Conservation (phyloP, 2,113 vertebrate genomes). For the Ascaphus truei region DNA sequence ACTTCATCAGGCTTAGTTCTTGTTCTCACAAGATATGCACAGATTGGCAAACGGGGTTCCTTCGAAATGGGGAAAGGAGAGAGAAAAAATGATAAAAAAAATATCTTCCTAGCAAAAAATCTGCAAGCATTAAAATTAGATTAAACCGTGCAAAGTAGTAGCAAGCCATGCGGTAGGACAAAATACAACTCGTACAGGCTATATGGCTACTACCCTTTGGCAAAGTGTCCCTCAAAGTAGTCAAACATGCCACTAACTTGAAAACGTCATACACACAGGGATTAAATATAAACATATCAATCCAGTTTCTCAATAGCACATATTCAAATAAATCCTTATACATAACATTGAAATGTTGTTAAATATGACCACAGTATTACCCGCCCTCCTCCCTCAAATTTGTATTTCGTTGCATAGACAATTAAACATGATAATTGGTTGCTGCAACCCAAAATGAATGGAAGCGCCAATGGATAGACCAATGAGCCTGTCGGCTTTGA, state of each 20-base stretch:
- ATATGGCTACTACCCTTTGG: slow-evolving; percentile 87
- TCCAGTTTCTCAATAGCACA: slow-evolving; percentile 62
- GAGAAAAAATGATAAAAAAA: slow-evolving; percentile 44
- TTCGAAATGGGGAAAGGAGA: slow-evolving; percentile 60
- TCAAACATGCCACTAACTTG: slow-evolving; percentile 90
- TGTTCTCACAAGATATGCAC: slow-evolving; percentile 66
- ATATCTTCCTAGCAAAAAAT: slow-evolving; percentile 61
- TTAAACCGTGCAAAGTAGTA: slow-evolving; percentile 85
- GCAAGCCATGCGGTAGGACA: slow-evolving; percentile 89
- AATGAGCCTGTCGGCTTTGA: slow-evolving; percentile 40
- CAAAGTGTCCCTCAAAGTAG: slow-evolving; percentile 77
- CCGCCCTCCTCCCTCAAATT: slow-evolving; percentile 65
- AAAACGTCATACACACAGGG: slow-evolving; percentile 77
- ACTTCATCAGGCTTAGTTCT: not conserved
- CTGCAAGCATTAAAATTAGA: slow-evolving; percentile 73
- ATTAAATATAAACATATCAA: slow-evolving; percentile 76
- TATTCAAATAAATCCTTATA: slow-evolving; percentile 74
- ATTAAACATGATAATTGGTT: slow-evolving; percentile 78
- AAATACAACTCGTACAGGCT: slow-evolving; percentile 71
- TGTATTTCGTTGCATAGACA: slow-evolving; percentile 99
- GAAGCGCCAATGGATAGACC: slow-evolving; percentile 44
- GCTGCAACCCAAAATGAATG: slow-evolving; percentile 60
- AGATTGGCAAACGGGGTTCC: slow-evolving; percentile 71
- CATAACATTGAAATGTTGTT: slow-evolving; percentile 68
- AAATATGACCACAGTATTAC: slow-evolving; percentile 65